phyloP scores from a whole-genome alignment of 2,113 vertebrate species.

The Malaclemys terrapin region DNA sequence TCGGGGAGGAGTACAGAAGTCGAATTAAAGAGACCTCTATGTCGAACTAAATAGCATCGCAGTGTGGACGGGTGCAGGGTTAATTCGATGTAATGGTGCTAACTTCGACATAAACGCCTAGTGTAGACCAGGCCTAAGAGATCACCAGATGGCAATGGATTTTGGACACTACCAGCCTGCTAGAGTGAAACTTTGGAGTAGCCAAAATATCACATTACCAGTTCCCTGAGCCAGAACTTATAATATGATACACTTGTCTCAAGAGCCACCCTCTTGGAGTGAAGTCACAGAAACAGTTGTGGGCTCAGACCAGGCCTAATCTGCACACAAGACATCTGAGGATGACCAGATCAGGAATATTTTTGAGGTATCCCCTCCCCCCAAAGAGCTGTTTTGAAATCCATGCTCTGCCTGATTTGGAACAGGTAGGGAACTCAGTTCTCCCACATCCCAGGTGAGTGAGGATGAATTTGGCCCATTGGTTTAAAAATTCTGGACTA shows the following conservation, averaged over 20 bases:
- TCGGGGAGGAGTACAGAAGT: no score
- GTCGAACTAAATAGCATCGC: no score
- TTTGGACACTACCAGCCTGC: not conserved
- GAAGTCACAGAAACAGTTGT: not conserved
- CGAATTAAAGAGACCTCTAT: no score
- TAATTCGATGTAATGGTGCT: no score
- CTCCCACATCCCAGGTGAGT: not conserved
- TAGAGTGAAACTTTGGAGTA: not conserved
- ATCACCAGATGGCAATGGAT: not conserved
- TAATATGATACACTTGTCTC: not conserved
- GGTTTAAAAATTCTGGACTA: not conserved
- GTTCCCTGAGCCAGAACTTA: not conserved
- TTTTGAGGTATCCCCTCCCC: not conserved
- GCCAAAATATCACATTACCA: not conserved
- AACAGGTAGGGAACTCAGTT: not conserved
- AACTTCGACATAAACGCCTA: no score
- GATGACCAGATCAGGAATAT: not conserved
- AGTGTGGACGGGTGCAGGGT: no score
- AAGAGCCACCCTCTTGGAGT: not conserved
- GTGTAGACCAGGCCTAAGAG: no score
- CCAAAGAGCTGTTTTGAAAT: not conserved
- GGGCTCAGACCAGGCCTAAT: no score
- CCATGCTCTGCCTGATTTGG: not conserved
- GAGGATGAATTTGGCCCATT: not conserved
- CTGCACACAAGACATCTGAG: not conserved